Evolutionary conservation across 37 sponge, comb jelly and placozoan genomes (phyloP).

Genomic region (Beroe forskalii): DNA sequence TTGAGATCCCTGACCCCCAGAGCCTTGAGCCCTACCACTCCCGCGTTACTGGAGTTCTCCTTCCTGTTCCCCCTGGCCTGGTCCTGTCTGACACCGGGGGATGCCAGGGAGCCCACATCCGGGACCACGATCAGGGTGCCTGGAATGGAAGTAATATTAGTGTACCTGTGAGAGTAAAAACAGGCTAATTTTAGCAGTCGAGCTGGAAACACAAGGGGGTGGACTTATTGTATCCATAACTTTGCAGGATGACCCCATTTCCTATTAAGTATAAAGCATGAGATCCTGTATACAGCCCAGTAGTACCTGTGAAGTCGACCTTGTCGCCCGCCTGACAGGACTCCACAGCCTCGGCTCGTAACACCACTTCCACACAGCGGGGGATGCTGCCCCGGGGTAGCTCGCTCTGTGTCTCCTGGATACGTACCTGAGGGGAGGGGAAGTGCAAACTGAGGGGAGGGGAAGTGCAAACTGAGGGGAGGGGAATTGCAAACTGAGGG

Average conservation of each 20-base stretch:
- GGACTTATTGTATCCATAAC: too few species aligned
- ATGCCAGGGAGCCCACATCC: slow-evolving; percentile 82
- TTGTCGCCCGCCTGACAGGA: slow-evolving; percentile 94
- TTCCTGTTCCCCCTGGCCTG: background rate
- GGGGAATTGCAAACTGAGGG: too few species aligned
- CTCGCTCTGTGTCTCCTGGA: slow-evolving; percentile 98
- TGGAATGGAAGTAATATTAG: too few species aligned
- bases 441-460: too few species aligned
- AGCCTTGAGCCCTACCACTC: slow-evolving; percentile 83
- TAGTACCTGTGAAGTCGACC: slow-evolving; percentile 90
- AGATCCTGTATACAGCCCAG: background rate
- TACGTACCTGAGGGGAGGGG: too few species aligned
- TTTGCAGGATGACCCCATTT: too few species aligned
- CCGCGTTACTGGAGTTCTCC: slow-evolving; percentile 33
- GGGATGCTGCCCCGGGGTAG: slow-evolving; percentile 95
- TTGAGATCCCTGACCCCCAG: slow-evolving; percentile 94
- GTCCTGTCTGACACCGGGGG: slow-evolving; percentile 70
- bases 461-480: too few species aligned
- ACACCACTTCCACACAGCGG: slow-evolving; percentile 87
- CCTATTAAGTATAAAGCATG: too few species aligned
- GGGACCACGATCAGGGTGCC: slow-evolving; percentile 94
- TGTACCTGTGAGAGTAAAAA: too few species aligned
- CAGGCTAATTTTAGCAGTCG: too few species aligned
- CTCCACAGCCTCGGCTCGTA: slow-evolving; percentile 92
- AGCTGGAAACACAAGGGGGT: too few species aligned